These are phyloP conservation scores for Apeltes quadracus DNA, from an alignment of 2,113 vertebrate species.

Conservation along the genomic window DNA sequence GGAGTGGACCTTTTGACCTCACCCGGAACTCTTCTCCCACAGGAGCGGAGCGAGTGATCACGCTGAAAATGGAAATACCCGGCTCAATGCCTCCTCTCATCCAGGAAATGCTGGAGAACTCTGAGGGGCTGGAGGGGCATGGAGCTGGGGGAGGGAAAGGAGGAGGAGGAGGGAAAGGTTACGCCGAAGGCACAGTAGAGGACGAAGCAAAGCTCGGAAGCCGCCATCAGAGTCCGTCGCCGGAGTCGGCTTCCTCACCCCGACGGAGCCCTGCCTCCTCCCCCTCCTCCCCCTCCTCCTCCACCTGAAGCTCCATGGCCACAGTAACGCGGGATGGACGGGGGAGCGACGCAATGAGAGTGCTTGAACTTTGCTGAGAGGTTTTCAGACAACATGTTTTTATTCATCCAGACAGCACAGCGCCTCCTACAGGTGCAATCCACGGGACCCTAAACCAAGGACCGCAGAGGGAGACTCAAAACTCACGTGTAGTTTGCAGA, in stretches of 20 bases:
- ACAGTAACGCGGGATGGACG: neutral
- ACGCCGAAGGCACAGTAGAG: slow-evolving; percentile 24
- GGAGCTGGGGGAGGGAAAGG: slow-evolving; percentile 58
- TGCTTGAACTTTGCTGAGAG: neutral
- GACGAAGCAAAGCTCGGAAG: slow-evolving; percentile 41
- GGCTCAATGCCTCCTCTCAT: slow-evolving; percentile 83
- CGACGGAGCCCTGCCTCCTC: slow-evolving; percentile 85
- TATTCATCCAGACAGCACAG: slow-evolving; percentile 5
- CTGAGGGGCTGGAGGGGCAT: slow-evolving; percentile 74
- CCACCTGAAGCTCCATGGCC: slow-evolving; percentile 29
- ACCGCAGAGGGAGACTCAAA: neutral
- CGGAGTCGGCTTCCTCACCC: slow-evolving; percentile 74
- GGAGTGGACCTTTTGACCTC: neutral
- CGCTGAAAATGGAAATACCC: slow-evolving; percentile 82
- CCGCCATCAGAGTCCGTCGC: slow-evolving; percentile 84
- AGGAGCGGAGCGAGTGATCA: slow-evolving; percentile 82
- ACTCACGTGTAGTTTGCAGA: slow-evolving; percentile 42
- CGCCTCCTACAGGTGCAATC: neutral
- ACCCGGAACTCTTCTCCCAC: neutral
- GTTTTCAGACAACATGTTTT: neutral
- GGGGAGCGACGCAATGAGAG: neutral
- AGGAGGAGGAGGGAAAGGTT: slow-evolving; percentile 7
- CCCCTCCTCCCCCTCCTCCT: slow-evolving; percentile 79
- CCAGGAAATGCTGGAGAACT: slow-evolving; percentile 84
- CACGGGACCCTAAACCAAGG: slow-evolving; percentile 21